These are phyloP conservation scores for Cephus nigrinus DNA, from an alignment of 2,888 invertebrate species.

Conservation along the genomic window DNA sequence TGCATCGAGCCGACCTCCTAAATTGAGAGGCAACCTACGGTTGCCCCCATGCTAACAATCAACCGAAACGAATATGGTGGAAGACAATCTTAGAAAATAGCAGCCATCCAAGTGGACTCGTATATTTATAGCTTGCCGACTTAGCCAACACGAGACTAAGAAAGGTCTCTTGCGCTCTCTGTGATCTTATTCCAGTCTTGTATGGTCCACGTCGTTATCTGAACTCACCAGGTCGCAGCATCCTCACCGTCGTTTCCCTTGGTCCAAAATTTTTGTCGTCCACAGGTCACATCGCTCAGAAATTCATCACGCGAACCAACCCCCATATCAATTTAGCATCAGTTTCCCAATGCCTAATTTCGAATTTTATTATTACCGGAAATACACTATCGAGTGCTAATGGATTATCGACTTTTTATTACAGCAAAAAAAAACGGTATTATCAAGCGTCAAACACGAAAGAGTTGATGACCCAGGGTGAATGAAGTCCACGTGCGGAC, in stretches of 20 bases:
- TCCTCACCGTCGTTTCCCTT: background rate
- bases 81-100: slow-evolving; percentile 14
- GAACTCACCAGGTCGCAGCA: background rate
- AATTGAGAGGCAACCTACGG: slow-evolving; percentile 7
- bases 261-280: background rate
- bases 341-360: too few species aligned
- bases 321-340: background rate
- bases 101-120: background rate
- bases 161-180: slow-evolving; percentile 9
- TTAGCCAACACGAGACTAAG: slow-evolving; percentile 20
- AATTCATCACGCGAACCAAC: background rate
- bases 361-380: background rate
- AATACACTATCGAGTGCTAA: background rate
- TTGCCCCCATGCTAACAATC: slow-evolving; percentile 14
- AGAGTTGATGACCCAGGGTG: background rate
- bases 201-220: background rate
- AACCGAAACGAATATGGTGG: slow-evolving; percentile 22
- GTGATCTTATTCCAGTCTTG: background rate
- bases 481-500: background rate
- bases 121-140: slow-evolving; percentile 23
- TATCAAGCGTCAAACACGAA: background rate
- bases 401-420: background rate
- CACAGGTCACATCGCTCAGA: background rate
- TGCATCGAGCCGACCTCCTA: slow-evolving; percentile 12
- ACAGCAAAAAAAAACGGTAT: background rate